Evolutionary conservation across 2,888 invertebrate genomes (phyloP).

Genomic region (Stegana nigrithorax): DNA sequence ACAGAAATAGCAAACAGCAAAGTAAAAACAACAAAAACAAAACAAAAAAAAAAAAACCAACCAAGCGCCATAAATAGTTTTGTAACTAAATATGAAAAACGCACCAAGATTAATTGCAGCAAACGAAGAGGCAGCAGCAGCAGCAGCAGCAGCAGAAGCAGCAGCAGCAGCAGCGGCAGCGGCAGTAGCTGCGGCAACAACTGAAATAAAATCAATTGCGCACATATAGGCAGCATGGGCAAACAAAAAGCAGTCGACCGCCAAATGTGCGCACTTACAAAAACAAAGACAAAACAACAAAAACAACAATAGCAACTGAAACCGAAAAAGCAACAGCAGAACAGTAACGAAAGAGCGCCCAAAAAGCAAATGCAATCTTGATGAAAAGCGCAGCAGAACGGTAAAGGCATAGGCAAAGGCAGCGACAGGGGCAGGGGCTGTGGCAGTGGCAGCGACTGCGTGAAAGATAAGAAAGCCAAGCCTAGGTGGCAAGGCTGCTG

Average conservation of each 20-base stretch:
- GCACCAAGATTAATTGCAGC: constrained; percentile 4
- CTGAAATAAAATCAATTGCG: not conserved
- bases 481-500: not conserved
- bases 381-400: too few species aligned
- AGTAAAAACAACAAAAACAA: constrained; percentile 24
- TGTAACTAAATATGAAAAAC: constrained; percentile 6
- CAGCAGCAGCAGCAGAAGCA: not conserved
- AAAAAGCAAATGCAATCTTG: not conserved
- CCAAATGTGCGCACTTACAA: not conserved
- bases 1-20: too few species aligned
- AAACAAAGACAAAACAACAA: not conserved
- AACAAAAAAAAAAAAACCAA: constrained; percentile 26
- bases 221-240: too few species aligned
- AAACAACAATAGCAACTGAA: not conserved
- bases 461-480: not conserved
- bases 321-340: not conserved
- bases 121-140: not conserved
- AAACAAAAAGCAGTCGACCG: too few species aligned
- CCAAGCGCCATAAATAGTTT: constrained; percentile 48
- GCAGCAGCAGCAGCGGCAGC: not conserved
- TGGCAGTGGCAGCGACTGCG: not conserved
- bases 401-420: too few species aligned
- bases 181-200: not conserved
- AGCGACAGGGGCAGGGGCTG: not conserved
- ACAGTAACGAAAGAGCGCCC: not conserved